Base-by-base conservation (phyloP, 2,113 vertebrate genomes). In the Canis aureus region DNA sequence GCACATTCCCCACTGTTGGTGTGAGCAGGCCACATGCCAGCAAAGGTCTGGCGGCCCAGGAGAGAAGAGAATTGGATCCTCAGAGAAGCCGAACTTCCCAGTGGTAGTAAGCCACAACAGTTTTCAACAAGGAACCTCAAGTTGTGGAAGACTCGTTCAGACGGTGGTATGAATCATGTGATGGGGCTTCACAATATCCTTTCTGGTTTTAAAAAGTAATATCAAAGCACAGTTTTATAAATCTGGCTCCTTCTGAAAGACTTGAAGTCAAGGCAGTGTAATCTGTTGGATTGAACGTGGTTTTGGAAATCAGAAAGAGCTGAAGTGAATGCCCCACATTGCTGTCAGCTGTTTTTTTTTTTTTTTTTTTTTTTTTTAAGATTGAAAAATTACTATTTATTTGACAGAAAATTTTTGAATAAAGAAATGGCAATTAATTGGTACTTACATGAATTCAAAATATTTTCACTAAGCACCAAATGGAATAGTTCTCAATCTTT, bases 401-500 rank as follows among this genome's bases (percentile, higher is more conserved):
- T 71, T 79, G 29, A 85, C 38, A 89, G 10, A 90, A 53, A 49
- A 67, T 17, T 79, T 69, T 51, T 86, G 49, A 94, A 53, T 73
- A 71, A 86, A 92, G 19, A 74, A 38, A 38, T 38, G 38, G 38
- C 66, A 98, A 12, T 51, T 51, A 92, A 94, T 38, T 91, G 71
- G 15, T 60, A 87, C 4, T 66, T 20, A 80, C 7, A 71, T 29
- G 81, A 89, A 78, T 89, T 95, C 67, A 89, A 95, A 96, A 60
- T 85, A 91, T 80, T 91, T 95, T 93, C 74, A 96, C 25, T 64
- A 89, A 92, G 73, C 90, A 95, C 78, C 80, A 73, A 29, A 19
- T 3, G 85, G 59, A 67, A 57, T 0, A 49, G n/a, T 81, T 88
- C 38, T 12, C 17, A 11, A 60, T 71, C 23, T 60, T 95, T 82